Evolutionary conservation across 2,797 vertebrate genomes (phyloP).

Genomic region (Odontamblyopus rebecca): DNA sequence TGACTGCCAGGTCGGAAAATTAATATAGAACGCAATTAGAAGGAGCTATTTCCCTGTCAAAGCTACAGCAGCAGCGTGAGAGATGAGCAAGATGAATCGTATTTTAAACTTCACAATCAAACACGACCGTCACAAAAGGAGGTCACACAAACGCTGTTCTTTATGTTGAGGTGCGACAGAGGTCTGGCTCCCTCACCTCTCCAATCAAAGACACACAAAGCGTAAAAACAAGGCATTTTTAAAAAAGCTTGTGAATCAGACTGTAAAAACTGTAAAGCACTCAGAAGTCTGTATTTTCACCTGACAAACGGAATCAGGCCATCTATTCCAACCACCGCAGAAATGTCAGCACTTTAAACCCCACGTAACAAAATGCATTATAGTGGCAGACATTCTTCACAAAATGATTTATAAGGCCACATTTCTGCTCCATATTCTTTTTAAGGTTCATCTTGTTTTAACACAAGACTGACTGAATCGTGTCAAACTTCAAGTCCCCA

Average conservation of each 20-base stretch:
- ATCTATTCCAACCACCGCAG: slow-evolving; percentile 44
- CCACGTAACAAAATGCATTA: slow-evolving; percentile 38
- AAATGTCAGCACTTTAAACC: slow-evolving; percentile 48
- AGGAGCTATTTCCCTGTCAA: slow-evolving; percentile 65
- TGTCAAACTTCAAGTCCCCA: slow-evolving; percentile 55
- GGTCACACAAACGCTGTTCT: slow-evolving; percentile 32
- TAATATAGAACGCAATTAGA: slow-evolving; percentile 73
- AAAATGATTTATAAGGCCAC: slow-evolving; percentile 59
- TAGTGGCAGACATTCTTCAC: slow-evolving; percentile 51
- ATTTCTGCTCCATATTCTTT: slow-evolving; percentile 59
- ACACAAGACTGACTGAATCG: slow-evolving; percentile 72
- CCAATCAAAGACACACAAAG: slow-evolving; percentile 33
- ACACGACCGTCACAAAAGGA: neutral
- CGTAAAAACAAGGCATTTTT: slow-evolving; percentile 33
- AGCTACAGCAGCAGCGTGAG: slow-evolving; percentile 42
- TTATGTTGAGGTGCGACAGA: slow-evolving; percentile 19
- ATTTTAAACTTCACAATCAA: slow-evolving; percentile 23
- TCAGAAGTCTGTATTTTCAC: slow-evolving; percentile 39
- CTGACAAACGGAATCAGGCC: slow-evolving; percentile 52
- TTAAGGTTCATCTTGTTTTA: slow-evolving; percentile 50
- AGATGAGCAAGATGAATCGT: slow-evolving; percentile 32
- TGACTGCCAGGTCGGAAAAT: slow-evolving; percentile 73
- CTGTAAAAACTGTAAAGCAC: slow-evolving; percentile 23
- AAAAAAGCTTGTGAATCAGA: neutral
- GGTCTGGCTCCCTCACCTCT: slow-evolving; percentile 8